Conservation (phyloP, 53 echinoderm and acorn worm species). For the Astropecten irregularis region DNA sequence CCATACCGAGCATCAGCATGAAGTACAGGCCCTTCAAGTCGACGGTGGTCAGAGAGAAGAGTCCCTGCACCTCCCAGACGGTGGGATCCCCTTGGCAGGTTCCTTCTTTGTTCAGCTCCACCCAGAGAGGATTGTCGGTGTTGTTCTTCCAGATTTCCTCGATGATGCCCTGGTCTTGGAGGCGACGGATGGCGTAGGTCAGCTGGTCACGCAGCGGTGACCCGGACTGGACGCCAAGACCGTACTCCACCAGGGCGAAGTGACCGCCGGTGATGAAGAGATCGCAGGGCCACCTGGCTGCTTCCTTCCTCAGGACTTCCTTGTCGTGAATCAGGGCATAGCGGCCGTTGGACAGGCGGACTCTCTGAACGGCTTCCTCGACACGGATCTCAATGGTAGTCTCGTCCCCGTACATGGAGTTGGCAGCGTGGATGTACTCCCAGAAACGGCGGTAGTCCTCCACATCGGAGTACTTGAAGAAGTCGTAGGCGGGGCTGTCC, state of each 20-base stretch:
- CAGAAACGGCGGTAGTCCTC: conserved; percentile 82
- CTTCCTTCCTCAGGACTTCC: conserved; percentile 70
- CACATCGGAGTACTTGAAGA: conserved; percentile 82
- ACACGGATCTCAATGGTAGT: conserved; percentile 81
- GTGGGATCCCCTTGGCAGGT: conserved; percentile 52
- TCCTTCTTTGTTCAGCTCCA: conserved; percentile 77
- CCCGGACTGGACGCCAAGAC: conserved; percentile 84
- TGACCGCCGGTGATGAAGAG: conserved; percentile 85
- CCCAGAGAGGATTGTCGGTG: conserved; percentile 69
- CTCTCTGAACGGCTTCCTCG: conserved; percentile 81
- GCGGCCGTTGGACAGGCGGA: conserved; percentile 87
- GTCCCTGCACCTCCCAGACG: conserved; percentile 78
- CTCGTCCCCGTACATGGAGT: conserved; percentile 84
- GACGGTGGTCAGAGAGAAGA: conserved; percentile 85
- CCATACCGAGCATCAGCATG: conserved; percentile 85
- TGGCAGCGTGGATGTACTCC: conserved; percentile 88
- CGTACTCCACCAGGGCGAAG: conserved; percentile 86
- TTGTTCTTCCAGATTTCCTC: conserved; percentile 69
- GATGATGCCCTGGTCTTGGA: conserved; percentile 63
- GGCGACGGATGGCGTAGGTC: conserved; percentile 69
- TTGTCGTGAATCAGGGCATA: conserved; percentile 93
- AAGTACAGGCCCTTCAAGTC: conserved; percentile 89
- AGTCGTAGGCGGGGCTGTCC: conserved; percentile 87
- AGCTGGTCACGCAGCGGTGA: conserved; percentile 90
- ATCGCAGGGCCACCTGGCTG: conserved; percentile 75